Percentiles rank a stretch among this genome's conserved stretches.
These are phyloP conservation scores for Lepidochrysops patricia DNA, from an alignment of 2,888 invertebrate genomes.

Conservation along the genomic window DNA sequence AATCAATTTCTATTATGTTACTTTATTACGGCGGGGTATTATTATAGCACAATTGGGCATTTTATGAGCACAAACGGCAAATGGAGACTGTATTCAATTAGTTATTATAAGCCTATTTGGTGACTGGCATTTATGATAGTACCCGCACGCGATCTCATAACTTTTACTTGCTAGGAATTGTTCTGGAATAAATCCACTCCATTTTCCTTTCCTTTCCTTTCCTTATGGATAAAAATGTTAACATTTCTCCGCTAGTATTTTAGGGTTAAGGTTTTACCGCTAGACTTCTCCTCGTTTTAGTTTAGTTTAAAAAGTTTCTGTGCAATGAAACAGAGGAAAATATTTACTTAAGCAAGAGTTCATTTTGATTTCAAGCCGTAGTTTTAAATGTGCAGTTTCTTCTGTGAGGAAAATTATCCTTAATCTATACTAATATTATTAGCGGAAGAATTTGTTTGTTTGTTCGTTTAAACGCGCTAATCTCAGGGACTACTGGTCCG, in stretches of 20 bases:
- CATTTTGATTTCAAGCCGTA: too few species aligned
- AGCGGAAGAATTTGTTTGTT: too few species aligned
- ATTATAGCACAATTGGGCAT: background rate
- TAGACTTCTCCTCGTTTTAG: background rate
- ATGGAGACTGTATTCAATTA: slow-evolving; percentile 1
- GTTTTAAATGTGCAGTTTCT: too few species aligned
- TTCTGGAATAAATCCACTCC: background rate
- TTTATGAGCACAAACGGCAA: background rate
- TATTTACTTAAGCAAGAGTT: background rate
- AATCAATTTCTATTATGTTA: background rate
- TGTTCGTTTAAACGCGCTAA: too few species aligned
- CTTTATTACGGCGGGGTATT: background rate
- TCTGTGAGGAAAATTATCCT: too few species aligned
- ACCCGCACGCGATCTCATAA: background rate
- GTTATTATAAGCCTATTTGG: slow-evolving; percentile 4
- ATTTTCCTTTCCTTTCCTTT: too few species aligned
- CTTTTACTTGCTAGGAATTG: background rate
- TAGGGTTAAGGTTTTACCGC: background rate
- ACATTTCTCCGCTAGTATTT: background rate
- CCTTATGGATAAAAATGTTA: background rate
- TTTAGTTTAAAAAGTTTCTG: background rate
- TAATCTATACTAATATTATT: too few species aligned
- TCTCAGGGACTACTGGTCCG: too few species aligned
- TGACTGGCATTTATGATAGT: slow-evolving; percentile 6
- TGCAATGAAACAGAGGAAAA: background rate